phyloP scores from a whole-genome alignment of 2,888 invertebrate genomes.

The Sarcophaga caerulescens region DNA sequence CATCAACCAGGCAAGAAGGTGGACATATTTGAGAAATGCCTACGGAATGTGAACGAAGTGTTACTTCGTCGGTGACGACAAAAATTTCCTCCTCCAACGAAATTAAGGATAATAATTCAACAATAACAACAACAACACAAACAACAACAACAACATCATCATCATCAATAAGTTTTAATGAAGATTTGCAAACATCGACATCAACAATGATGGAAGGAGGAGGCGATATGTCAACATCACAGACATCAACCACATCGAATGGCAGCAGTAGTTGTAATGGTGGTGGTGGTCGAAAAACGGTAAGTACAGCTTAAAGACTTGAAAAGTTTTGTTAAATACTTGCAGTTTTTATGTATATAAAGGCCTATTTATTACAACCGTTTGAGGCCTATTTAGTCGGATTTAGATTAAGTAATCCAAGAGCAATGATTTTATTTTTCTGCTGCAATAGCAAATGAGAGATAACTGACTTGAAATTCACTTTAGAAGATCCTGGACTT shows the following conservation, averaged over 20 bases:
- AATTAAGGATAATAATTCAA: conserved; percentile 43
- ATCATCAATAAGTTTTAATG: conserved; percentile 32
- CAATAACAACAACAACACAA: conserved; percentile 42
- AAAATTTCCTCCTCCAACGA: conserved; percentile 53
- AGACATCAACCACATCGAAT: conserved; percentile 74
- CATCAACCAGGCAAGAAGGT: background rate
- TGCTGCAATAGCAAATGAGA: no score
- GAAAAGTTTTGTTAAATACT: background rate
- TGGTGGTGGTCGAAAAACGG: conserved; percentile 75
- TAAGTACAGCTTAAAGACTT: conserved; percentile 67
- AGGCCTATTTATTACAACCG: background rate
- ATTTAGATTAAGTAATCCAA: no score
- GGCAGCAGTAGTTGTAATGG: conserved; percentile 69
- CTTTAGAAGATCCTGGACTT: no score
- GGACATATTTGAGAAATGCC: conserved; percentile 68
- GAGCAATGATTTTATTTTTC: no score
- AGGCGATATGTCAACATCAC: conserved; percentile 75
- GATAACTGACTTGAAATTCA: no score
- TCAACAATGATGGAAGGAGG: conserved; percentile 69
- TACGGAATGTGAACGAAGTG: conserved; percentile 71
- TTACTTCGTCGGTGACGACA: conserved; percentile 61
- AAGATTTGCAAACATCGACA: conserved; percentile 47
- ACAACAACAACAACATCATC: conserved; percentile 35
- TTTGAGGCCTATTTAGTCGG: no score
- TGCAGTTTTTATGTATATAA: background rate